Base-by-base conservation (phyloP, 2,888 invertebrate species). In the Perizoma affinitatum region DNA sequence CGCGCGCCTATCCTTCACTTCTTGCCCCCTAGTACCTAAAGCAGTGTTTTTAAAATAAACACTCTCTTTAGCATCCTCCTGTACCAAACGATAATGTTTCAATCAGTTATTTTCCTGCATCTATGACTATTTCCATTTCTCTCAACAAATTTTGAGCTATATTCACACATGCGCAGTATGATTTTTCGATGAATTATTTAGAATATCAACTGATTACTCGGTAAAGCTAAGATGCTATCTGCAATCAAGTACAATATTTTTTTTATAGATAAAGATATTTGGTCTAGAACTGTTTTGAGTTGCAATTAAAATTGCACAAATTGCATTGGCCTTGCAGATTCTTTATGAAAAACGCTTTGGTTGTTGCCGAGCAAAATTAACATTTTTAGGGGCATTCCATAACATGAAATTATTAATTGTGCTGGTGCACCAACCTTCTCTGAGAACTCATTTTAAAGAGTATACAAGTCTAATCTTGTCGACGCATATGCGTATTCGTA, bases 1-100 rank as follows among this genome's bases (percentile, higher is more conserved):
- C 67, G 52, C 66, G 58, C 74, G 7, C 73, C 80, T 82, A 85
- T 88, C 87, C 88, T 88, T 88, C 87, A 87, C 88, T 89, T 87
- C 87, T 86, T 79, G 81, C 75, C 72, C 69, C 70, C 58, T 4
- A 5, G 47, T 52, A 55, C 45, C 63, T 56, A 52, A 52, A 52
- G 48, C 43, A 40, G 49, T 41, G 38, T 34, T 58, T 58, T 54
- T 9, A 51, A 51, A 58, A 58, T 54, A 48, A 58, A 49, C 43
- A 54, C 38, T 41, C 38, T 11, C 38, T 38, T 22, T 44, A n/a
- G 42, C 9, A 42, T n/a, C n/a, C 4, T 42, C n/a, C 42, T 42
- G 42, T 42, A 42, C 42, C 42, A 22, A 22, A 22, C 22, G 22
- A 22, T 3, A 2, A 8, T n/a, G 42, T 42, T 42, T n/a, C 7